Evolutionary conservation across 2,888 invertebrate species (phyloP), one percentile per base, ranked within the genome.

Genomic region (Theodoxus fluviatilis): DNA sequence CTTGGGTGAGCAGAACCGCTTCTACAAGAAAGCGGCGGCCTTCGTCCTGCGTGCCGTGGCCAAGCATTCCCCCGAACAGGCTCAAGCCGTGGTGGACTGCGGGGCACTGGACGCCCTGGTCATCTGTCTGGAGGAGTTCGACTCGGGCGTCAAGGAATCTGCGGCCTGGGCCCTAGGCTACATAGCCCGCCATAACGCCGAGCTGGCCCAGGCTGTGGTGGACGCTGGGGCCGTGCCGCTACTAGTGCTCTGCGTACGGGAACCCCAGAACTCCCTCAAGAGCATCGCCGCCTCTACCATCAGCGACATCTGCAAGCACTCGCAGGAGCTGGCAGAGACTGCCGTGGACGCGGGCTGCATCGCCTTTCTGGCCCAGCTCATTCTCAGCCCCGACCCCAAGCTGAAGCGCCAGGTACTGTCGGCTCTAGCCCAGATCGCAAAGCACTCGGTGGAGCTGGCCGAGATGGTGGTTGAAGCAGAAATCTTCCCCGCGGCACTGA

Each of bases 101-200:
- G 93, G 93, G 3, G 94, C 92, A 0, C 87, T 94, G 59, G 92
- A 92, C 76, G 91, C 92, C 31, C 90, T 94, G 73, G 90, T 93
- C 1, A 88, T 90, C 15, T 93, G 93, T 80, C 88, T 94, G 73
- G 93, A 94, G 86, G 94, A 94, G 84, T 94, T 94, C 85, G 94
- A 94, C 87, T 90, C 92, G 4, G 91, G 91, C 75, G 93, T 94
- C 3, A 94, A 93, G 86, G 94, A 94, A 87, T 91, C 92, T 68
- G 93, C 94, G 3, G 92, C 93, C 0, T 94, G 93, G 93, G 93
- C 93, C 0, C 85, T 94, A 6, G 93, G 93, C 33, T 93, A 93
- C 81, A 91, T 94, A 57, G 93, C 93, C 0, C 90, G 92, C 74
- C 94, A 94, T 81, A 92, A 90, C 80, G 35, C 79, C 85, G 89